Conservation (phyloP, 1,140 invertebrate species). For the Polypedilum pembai region DNA sequence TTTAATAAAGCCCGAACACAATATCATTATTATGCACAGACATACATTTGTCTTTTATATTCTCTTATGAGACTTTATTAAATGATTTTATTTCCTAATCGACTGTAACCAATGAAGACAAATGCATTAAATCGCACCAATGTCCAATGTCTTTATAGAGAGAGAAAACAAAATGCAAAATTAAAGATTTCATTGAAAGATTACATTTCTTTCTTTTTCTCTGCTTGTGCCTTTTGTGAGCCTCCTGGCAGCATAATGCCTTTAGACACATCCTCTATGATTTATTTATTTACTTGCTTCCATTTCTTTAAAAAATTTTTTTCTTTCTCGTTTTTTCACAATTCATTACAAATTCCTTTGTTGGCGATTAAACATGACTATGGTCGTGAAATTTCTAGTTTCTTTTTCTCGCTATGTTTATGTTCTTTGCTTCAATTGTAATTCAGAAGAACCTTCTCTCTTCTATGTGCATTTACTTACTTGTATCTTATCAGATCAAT, state of each 20-base stretch:
- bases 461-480: too few species aligned
- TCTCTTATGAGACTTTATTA: not conserved
- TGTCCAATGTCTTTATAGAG: not conserved
- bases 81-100: slow-evolving; percentile 2
- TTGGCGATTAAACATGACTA: slow-evolving; percentile 1
- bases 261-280: slow-evolving; percentile 14
- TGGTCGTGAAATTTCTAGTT: slow-evolving; percentile 12
- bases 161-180: not conserved
- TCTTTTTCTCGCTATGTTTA: not conserved
- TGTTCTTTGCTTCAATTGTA: not conserved
- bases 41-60: not conserved
- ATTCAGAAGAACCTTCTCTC: not conserved
- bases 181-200: slow-evolving; percentile 6
- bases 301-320: not conserved
- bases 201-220: not conserved
- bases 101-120: not conserved
- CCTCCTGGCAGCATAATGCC: not conserved
- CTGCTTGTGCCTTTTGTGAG: too few species aligned
- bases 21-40: slow-evolving; percentile 2
- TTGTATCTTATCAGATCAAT: slow-evolving; percentile 18
- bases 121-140: not conserved
- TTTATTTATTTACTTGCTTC: slow-evolving; percentile 3
- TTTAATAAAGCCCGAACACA: not conserved
- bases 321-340: not conserved
- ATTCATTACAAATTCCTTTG: slow-evolving; percentile 18